Base-by-base conservation (phyloP, 2,797 vertebrate genomes). In the Takifugu ocellatus region DNA sequence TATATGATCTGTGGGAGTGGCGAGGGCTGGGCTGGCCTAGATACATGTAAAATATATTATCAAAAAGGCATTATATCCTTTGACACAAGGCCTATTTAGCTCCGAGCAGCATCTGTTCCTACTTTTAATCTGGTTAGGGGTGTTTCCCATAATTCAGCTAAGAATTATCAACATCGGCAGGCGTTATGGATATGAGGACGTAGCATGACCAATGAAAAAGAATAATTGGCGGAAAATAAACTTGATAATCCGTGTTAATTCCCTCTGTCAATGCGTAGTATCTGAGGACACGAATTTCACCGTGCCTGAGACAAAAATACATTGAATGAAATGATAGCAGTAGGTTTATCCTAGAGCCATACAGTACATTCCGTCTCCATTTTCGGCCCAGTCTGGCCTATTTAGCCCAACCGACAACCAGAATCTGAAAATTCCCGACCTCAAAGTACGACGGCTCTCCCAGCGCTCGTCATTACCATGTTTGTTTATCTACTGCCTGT, bases 401-500 rank as follows among this genome's bases (percentile, higher is more conserved):
- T 87, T 88, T 85, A 82, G 65, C 67, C 76, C 54, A 25, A 72
- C 68, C 80, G 61, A 69, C 68, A 78, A 76, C 62, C 64, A 66
- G 73, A 72, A 78, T 76, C 61, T 76, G 70, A 83, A 80, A 81
- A 82, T 63, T 72, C 63, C 77, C 83, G 79, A 80, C 72, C 88
- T 85, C 72, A 82, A 82, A 86, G 60, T 65, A 77, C 36, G 68
- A 70, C 74, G 77, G 64, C 63, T 77, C 80, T 84, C 84, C 84
- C 79, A 42, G 43, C 61, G 78, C 82, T 84, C 77, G 78, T 90
- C 89, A 90, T 92, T 90, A 90, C 77, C 61, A 53, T 86, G 87
- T 90, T 91, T 91, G 89, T 91, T 91, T 90, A 88, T 88, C 79
- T 79, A 64, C 77, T 56, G 74, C 81, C 67, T 24, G 53, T 72